Conservation (phyloP, 2,797 vertebrate species). For the Neostethus bicornis region DNA sequence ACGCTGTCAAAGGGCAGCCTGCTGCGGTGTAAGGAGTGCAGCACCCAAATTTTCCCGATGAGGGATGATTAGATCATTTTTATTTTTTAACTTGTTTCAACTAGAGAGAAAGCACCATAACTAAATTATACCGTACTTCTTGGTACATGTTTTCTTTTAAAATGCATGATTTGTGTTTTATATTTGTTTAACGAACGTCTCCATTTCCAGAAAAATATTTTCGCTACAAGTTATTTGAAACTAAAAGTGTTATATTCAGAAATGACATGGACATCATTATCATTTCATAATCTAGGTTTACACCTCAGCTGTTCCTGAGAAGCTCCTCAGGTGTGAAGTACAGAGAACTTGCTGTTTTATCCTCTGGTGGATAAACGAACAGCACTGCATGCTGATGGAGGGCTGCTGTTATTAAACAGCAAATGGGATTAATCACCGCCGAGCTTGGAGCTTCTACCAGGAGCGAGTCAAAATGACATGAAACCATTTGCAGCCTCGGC, state of each 20-base stretch:
- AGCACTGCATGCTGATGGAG: conserved; percentile 5
- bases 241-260: neutral
- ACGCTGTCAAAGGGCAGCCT: no score
- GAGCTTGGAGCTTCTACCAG: no score
- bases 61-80: no score
- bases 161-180: no score
- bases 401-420: conserved; percentile 8
- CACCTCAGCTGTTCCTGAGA: conserved; percentile 33
- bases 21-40: no score
- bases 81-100: no score
- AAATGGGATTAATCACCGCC: conserved; percentile 51
- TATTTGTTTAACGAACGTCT: no score
- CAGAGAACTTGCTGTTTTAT: conserved; percentile 19
- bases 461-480: conserved; percentile 50
- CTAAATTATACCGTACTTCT: no score
- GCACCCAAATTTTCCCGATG: no score
- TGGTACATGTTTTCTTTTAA: no score
- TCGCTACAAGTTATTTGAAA: neutral
- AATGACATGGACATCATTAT: neutral
- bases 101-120: no score
- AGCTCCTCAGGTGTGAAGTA: conserved; percentile 27
- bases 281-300: conserved; percentile 11
- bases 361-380: neutral
- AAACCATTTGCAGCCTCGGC: conserved; percentile 43
- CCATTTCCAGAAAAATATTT: no score